Evolutionary conservation across 2,888 invertebrate genomes (phyloP).

Genomic region (Onthophagus sagittarius): DNA sequence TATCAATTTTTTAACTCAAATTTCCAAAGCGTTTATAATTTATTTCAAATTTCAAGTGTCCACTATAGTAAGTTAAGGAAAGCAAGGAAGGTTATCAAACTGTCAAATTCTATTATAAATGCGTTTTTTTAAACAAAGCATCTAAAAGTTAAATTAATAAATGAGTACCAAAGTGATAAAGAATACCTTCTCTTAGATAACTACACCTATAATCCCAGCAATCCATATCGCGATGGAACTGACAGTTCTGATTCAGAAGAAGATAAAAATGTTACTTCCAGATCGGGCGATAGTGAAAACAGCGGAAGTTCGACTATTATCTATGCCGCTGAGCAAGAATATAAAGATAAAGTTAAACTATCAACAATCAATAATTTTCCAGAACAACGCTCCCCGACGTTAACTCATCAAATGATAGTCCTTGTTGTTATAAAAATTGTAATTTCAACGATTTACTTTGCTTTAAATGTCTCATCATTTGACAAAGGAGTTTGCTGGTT

Average conservation of each 20-base stretch:
- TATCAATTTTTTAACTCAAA: slow-evolving; percentile 58
- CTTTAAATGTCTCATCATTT: slow-evolving; percentile 36
- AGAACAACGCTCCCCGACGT: slow-evolving; percentile 37
- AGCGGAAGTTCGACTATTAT: slow-evolving; percentile 73
- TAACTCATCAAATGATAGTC: slow-evolving; percentile 37
- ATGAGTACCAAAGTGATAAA: slow-evolving; percentile 53
- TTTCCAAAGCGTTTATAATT: slow-evolving; percentile 52
- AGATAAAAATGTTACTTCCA: slow-evolving; percentile 31
- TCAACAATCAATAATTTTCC: slow-evolving; percentile 41
- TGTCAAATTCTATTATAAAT: slow-evolving; percentile 15
- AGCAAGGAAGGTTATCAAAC: slow-evolving; percentile 10
- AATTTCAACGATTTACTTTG: slow-evolving; percentile 34
- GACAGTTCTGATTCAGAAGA: slow-evolving; percentile 40
- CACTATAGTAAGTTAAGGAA: slow-evolving; percentile 42
- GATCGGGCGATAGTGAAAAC: slow-evolving; percentile 45
- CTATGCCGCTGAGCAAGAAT: slow-evolving; percentile 73
- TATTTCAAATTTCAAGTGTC: slow-evolving; percentile 39
- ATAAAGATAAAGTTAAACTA: slow-evolving; percentile 66
- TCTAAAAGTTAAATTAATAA: not conserved
- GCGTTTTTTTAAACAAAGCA: slow-evolving; percentile 17
- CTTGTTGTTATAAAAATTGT: slow-evolving; percentile 35
- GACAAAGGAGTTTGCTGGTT: slow-evolving; percentile 36
- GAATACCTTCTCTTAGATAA: slow-evolving; percentile 59
- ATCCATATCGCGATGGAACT: slow-evolving; percentile 34
- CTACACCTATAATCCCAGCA: slow-evolving; percentile 46